Conservation (phyloP, 2,888 invertebrate genomes). For the Ochropleura plecta region DNA sequence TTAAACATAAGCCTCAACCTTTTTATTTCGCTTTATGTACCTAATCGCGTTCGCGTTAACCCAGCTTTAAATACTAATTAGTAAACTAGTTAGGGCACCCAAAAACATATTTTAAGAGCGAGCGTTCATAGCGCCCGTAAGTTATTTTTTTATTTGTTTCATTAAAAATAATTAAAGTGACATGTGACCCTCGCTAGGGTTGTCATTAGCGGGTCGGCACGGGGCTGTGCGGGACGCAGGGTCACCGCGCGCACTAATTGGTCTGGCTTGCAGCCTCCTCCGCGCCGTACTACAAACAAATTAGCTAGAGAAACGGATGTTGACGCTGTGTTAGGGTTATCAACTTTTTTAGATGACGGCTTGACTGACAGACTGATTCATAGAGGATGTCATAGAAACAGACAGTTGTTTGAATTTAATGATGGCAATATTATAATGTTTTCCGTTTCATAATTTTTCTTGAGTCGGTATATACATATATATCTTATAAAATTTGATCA, state of each 20-base stretch:
- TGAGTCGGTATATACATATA: neutral
- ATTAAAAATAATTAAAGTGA: constrained; percentile 77
- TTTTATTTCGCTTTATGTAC: constrained; percentile 63
- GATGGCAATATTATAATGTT: constrained; percentile 7
- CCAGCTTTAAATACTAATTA: constrained; percentile 66
- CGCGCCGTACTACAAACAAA: constrained; percentile 81
- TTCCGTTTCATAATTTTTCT: constrained; percentile 8
- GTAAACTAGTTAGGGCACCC: constrained; percentile 58
- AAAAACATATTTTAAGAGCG: constrained; percentile 58
- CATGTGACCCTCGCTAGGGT: constrained; percentile 72
- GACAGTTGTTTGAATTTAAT: constrained; percentile 32
- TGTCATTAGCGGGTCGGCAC: constrained; percentile 76
- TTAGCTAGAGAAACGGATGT: constrained; percentile 82
- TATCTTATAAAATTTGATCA: neutral
- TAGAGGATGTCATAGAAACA: constrained; percentile 24
- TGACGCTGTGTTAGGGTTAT: constrained; percentile 73
- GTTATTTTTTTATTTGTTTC: constrained; percentile 71
- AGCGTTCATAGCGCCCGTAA: constrained; percentile 61
- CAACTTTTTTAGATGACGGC: constrained; percentile 56
- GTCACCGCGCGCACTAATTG: constrained; percentile 81
- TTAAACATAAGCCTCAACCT: constrained; percentile 56
- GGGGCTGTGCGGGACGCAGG: constrained; percentile 71
- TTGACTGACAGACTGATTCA: constrained; percentile 43
- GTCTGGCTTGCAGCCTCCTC: constrained; percentile 78
- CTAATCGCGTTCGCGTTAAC: constrained; percentile 61